Base-by-base conservation (phyloP, 2,113 vertebrate genomes). In the Mastomys coucha region DNA sequence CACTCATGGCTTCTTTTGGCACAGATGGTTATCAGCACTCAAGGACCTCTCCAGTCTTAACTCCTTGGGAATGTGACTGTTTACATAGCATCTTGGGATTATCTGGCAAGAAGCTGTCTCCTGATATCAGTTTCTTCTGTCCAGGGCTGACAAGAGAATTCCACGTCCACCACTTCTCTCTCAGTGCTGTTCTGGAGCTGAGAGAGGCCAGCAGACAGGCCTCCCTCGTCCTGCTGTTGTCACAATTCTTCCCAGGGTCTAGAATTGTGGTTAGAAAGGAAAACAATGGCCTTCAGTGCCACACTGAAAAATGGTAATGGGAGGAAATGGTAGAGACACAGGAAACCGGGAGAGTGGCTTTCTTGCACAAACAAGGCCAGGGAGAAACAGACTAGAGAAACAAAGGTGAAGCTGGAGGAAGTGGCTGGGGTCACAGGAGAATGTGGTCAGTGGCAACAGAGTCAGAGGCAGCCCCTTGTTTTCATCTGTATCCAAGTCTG, bases 281-380 rank as follows among this genome's bases (percentile, higher is more conserved):
- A 97, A 97, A 97, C 96, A 98, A 94, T 13, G 22, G 60, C 51
- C 89, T 86, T 96, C 13, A 0, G 84, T 95, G 80, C 96, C 65
- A 84, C 67, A 0, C 17, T 14, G 13, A 31, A 31, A 60, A 91
- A 94, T 97, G 91, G 97, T 81, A 73, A 84, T 65, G 75, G 93
- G 96, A 98, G 98, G 98, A 98, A 98, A 78, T 3, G 94, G 90
- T 92, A 98, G 98, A 98, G 98, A 98, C 97, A 98, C 97, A 97
- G 98, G 98, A 99, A 98, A 96, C 73, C 76, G 96, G 95, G 96
- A 98, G 96, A 95, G 96, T 88, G 89, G 87, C 95, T 67, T 53
- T 94, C 91, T 94, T 96, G 95, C 49, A 98, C 86, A 96, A 91
- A 91, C 36, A n/a, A 7, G 86, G 86, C 87, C 89, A 70, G 96